Conservation (phyloP, 2,113 vertebrate genomes). For the Gobius niger region DNA sequence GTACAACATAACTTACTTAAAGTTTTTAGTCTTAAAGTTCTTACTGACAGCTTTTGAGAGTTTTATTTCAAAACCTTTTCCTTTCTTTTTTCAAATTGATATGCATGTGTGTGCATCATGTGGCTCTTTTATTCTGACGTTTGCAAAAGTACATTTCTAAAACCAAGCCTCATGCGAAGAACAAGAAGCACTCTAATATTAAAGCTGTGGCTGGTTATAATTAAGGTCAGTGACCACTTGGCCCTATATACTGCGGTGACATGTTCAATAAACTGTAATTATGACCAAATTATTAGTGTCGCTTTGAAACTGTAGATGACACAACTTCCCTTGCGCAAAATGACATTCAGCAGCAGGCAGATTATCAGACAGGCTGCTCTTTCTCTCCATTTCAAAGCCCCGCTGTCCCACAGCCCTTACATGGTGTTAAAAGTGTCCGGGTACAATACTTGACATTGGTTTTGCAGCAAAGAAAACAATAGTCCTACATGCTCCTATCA, state of each 20-base stretch:
- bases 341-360: slow-evolving; percentile 21
- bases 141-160: background rate
- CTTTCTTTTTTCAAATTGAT: too few relatives aligned
- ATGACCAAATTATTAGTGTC: slow-evolving; percentile 7
- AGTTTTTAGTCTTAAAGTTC: too few relatives aligned
- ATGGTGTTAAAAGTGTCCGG: slow-evolving; percentile 50
- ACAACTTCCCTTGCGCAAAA: slow-evolving; percentile 1
- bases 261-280: slow-evolving; percentile 17
- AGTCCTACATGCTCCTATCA: slow-evolving; percentile 65
- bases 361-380: slow-evolving; percentile 40
- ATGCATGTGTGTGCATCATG: background rate
- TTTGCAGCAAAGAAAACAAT: slow-evolving; percentile 66
- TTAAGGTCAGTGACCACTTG: slow-evolving; percentile 27
- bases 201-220: background rate
- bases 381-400: slow-evolving; percentile 43
- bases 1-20: too few relatives aligned
- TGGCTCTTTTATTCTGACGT: background rate
- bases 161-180: background rate
- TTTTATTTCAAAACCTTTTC: too few relatives aligned
- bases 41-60: too few relatives aligned
- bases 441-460: slow-evolving; percentile 67
- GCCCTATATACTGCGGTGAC: slow-evolving; percentile 5
- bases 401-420: slow-evolving; percentile 40
- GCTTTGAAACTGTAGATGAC: slow-evolving; percentile 12
- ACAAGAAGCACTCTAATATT: background rate